A percentile compares a stretch with the other conserved stretches of the same genome.
These are phyloP conservation scores for Lathronympha strigana DNA, from an alignment of 2,888 invertebrate genomes.

Conservation along the genomic window DNA sequence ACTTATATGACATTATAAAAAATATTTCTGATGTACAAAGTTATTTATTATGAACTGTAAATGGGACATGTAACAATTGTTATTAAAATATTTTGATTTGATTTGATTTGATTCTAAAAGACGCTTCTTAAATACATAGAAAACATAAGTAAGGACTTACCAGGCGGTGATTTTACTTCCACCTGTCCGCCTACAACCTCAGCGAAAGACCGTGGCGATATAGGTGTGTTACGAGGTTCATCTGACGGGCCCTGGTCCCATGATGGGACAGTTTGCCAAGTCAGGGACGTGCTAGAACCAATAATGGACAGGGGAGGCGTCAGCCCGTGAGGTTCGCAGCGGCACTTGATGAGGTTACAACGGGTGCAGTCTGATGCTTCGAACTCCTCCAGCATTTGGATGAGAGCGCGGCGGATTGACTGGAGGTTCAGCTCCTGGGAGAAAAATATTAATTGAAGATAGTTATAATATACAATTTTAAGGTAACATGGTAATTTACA, in stretches of 20 bases:
- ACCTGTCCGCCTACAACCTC: background rate
- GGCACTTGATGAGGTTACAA: slow-evolving; percentile 20
- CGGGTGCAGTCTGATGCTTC: slow-evolving; percentile 21
- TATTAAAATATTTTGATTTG: too few relatives aligned
- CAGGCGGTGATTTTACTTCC: background rate
- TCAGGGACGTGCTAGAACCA: background rate
- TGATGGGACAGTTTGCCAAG: background rate
- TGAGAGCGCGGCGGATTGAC: background rate
- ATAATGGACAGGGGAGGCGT: background rate
- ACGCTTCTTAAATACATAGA: too few relatives aligned
- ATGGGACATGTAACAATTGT: too few relatives aligned
- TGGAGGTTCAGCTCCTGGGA: slow-evolving; percentile 26
- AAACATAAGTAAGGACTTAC: background rate
- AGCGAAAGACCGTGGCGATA: background rate
- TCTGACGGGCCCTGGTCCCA: too few relatives aligned
- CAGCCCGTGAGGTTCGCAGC: background rate
- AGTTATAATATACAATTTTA: too few relatives aligned
- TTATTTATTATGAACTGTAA: too few relatives aligned
- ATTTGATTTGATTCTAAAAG: too few relatives aligned
- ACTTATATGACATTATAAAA: too few relatives aligned
- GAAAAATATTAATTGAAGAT: background rate
- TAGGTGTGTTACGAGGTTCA: background rate
- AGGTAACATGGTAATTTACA: too few relatives aligned
- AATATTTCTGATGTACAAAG: too few relatives aligned
- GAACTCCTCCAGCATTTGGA: slow-evolving; percentile 19